Base-by-base conservation (phyloP, 2,113 vertebrate species). In the Cheilinus undulatus region DNA sequence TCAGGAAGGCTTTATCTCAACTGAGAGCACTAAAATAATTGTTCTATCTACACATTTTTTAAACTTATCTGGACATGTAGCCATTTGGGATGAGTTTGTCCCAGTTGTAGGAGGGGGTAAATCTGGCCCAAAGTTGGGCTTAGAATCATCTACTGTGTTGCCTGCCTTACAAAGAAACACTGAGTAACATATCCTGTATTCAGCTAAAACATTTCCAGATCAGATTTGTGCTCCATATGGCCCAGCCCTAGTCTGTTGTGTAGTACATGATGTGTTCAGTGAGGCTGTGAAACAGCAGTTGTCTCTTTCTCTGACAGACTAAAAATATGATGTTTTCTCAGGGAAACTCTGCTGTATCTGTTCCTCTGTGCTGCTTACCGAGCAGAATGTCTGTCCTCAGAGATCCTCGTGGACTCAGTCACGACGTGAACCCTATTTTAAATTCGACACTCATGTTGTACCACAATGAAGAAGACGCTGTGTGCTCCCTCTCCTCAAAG, bases 211-310 rank as follows among this genome's bases (percentile, higher is more conserved):
- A n/a, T n/a, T n/a, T n/a, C n/a, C n/a, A n/a, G n/a, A n/a, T n/a
- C n/a, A n/a, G n/a, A n/a, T n/a, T n/a, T n/a, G n/a, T n/a, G n/a
- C n/a, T n/a, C n/a, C n/a, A n/a, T n/a, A n/a, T n/a, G n/a, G n/a
- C n/a, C n/a, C n/a, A n/a, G n/a, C n/a, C n/a, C n/a, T n/a, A n/a
- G 27, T 10, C 4, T 52, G 2, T 74, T 32, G 59, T 78, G 32
- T 20, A 64, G 22, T 17, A 1, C 4, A 69, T 62, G 24, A 30
- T 54, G 38, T 53, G 23, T 46, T 61, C 22, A 69, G 17, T 65
- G 32, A 51, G 23, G n/a, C 48, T 24, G 28, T 42, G 53, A 52
- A 53, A 58, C 38, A 43, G 36, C 34, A 28, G 36, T 11, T 0
- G 13, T 60, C 15, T 40, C 28, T n/a, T 32, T 54, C 22, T 68